These are phyloP conservation scores for Phycodurus eques DNA, from an alignment of 2,113 vertebrate species.

Conservation along the genomic window DNA sequence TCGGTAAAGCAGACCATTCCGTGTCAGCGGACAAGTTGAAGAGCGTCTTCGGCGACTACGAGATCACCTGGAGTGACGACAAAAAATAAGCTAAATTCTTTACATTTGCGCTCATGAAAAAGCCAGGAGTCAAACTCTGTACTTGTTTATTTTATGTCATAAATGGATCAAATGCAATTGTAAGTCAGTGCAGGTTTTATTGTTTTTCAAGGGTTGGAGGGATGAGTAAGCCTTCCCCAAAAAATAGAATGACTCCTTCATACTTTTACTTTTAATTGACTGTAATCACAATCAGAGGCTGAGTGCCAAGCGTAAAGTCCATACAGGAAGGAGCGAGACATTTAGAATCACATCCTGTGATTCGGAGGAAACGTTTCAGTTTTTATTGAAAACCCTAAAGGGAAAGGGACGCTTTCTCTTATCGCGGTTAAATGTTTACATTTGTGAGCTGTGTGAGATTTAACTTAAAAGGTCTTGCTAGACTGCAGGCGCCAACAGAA, in stretches of 20 bases:
- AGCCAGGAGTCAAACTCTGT: background rate
- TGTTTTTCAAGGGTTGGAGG: background rate
- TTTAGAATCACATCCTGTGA: constrained; percentile 50
- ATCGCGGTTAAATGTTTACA: background rate
- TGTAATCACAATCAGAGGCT: background rate
- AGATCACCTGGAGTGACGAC: constrained; percentile 83
- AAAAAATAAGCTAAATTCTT: constrained; percentile 63
- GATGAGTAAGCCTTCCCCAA: background rate
- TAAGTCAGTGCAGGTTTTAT: background rate
- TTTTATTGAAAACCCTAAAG: constrained; percentile 2
- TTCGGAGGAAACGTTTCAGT: constrained; percentile 32
- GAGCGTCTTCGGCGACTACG: constrained; percentile 76
- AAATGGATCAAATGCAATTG: constrained; percentile 14
- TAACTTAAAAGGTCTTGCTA: background rate
- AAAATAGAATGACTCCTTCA: background rate
- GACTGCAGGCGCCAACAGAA: background rate
- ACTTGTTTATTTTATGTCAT: background rate
- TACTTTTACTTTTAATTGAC: background rate
- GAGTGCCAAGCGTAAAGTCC: constrained; percentile 53
- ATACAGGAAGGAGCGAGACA: constrained; percentile 47
- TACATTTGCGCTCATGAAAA: background rate
- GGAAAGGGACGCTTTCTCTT: constrained; percentile 1
- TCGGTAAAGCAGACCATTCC: constrained; percentile 87
- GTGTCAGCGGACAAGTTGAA: constrained; percentile 82
- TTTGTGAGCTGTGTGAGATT: background rate